phyloP scores from a whole-genome alignment of 2,113 vertebrate species.

The Pao palembangensis region DNA sequence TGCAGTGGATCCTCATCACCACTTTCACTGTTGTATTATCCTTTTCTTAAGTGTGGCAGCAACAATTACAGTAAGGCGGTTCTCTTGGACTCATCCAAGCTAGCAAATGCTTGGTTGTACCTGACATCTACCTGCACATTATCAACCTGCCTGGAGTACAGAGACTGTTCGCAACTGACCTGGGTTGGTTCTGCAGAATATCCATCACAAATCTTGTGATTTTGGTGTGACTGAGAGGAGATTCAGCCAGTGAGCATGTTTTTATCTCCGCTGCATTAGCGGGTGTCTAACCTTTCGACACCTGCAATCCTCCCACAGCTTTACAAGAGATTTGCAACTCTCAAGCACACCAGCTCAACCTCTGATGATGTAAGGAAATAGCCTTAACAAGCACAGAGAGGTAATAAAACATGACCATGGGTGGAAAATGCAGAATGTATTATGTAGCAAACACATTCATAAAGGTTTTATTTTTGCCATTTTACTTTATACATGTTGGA shows the following conservation, averaged over 20 bases:
- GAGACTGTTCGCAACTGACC: slow-evolving; percentile 21
- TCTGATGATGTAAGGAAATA: too few relatives aligned
- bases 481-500: too few relatives aligned
- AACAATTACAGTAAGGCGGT: slow-evolving; percentile 64
- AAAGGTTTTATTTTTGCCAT: too few relatives aligned
- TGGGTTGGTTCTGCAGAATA: slow-evolving; percentile 28
- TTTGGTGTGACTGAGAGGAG: slow-evolving; percentile 47
- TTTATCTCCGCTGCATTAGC: slow-evolving; percentile 58
- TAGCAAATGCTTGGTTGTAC: slow-evolving; percentile 54
- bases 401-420: too few relatives aligned
- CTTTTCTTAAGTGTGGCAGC: slow-evolving; percentile 49
- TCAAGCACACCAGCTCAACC: neutral
- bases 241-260: slow-evolving; percentile 47
- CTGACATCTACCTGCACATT: neutral
- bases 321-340: slow-evolving; percentile 35
- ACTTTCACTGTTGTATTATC: slow-evolving; percentile 46
- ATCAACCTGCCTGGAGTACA: too few relatives aligned
- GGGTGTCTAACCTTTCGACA: slow-evolving; percentile 45
- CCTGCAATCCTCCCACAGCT: slow-evolving; percentile 35
- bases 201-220: slow-evolving; percentile 44
- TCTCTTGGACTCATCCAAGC: slow-evolving; percentile 49
- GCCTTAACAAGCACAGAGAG: too few relatives aligned
- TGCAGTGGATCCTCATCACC: slow-evolving; percentile 23
- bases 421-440: too few relatives aligned
- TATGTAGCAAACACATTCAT: too few relatives aligned